A percentile compares a stretch with the other conserved stretches of the same genome.
Conservation (phyloP, 30 jellyfish, hydroid and myxozoan species). For the Cassiopea andromeda region DNA sequence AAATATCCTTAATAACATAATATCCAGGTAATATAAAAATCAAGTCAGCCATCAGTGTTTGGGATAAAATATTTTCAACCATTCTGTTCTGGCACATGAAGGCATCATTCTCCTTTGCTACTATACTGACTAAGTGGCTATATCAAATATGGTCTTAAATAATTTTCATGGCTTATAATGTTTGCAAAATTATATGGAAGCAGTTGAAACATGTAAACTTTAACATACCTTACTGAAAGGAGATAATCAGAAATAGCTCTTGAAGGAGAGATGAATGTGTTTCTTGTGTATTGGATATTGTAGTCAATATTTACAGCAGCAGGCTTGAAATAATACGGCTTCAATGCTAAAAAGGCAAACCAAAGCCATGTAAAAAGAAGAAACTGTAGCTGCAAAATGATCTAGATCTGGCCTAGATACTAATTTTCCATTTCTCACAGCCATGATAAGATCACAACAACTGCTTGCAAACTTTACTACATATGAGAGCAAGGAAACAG, state of each 20-base stretch:
- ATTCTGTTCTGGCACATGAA: neutral
- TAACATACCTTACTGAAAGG: constrained; percentile 68
- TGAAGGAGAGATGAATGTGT: constrained; percentile 94
- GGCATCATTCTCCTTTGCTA: no score
- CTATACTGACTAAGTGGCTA: no score
- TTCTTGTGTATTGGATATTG: constrained; percentile 83
- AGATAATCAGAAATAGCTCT: constrained; percentile 96
- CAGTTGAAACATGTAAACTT: no score
- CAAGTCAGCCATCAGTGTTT: neutral
- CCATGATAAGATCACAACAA: no score
- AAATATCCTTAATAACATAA: neutral
- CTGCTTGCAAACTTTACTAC: no score
- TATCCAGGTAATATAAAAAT: neutral
- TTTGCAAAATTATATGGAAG: no score
- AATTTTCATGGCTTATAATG: no score
- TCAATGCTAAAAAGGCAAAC: constrained; percentile 43
- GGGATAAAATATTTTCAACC: neutral
- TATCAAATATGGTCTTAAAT: no score
- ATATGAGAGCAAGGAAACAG: no score
- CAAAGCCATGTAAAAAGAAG: neutral
- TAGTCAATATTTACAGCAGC: constrained; percentile 79
- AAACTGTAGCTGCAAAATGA: neutral
- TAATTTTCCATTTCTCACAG: no score
- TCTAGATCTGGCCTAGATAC: neutral
- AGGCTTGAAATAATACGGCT: constrained; percentile 93